Evolutionary conservation across 2,888 invertebrate genomes (phyloP).

Genomic region (Melinopterus prodromus): DNA sequence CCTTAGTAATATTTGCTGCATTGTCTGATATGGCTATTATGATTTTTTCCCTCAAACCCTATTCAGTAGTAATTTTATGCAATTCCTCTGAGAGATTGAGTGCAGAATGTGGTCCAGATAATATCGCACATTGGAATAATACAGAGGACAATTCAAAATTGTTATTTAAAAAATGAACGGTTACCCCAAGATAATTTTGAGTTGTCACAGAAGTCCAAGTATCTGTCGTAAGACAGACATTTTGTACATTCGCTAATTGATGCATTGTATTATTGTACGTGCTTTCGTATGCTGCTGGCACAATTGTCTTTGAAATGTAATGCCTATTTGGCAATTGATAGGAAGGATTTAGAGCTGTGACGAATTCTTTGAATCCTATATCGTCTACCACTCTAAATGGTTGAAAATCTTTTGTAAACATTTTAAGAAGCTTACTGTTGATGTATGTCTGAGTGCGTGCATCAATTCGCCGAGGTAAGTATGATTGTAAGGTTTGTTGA

Average conservation of each 20-base stretch:
- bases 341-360: background rate
- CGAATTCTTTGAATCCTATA: background rate
- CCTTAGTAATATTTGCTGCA: too few species aligned
- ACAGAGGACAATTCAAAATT: conserved; percentile 46
- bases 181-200: conserved; percentile 48
- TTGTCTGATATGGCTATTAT: conserved; percentile 47
- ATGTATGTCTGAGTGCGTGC: conserved; percentile 4
- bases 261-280: background rate
- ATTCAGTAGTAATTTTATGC: conserved; percentile 44
- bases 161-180: conserved; percentile 45
- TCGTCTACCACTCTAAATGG: background rate
- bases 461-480: background rate
- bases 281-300: background rate
- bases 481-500: background rate
- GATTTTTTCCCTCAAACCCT: conserved; percentile 47
- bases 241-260: background rate
- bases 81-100: conserved; percentile 45
- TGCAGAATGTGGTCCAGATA: conserved; percentile 44
- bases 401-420: background rate
- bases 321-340: background rate
- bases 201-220: conserved; percentile 49
- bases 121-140: conserved; percentile 43
- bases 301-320: background rate
- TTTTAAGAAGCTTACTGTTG: background rate
- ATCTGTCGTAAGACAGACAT: conserved; percentile 45